Conservation (phyloP, 2,113 vertebrate species). For the Dromaius novaehollandiae region DNA sequence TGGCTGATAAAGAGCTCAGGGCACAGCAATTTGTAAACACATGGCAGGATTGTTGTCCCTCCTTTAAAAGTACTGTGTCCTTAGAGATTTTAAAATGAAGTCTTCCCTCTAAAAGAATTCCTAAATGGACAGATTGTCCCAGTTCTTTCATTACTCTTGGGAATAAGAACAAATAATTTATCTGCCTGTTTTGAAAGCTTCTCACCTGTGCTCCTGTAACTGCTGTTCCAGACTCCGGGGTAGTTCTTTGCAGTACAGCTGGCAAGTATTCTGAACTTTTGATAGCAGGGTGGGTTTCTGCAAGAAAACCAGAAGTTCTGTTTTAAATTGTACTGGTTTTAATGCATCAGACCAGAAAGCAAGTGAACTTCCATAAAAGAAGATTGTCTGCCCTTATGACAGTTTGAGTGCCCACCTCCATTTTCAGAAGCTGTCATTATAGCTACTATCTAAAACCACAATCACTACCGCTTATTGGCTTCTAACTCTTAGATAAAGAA, state of each 20-base stretch:
- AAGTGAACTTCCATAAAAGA: not conserved
- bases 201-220: slow-evolving; percentile 96
- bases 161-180: not conserved
- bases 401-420: not conserved
- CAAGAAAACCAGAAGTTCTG: slow-evolving; percentile 48
- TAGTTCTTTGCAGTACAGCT: slow-evolving; percentile 92
- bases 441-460: not conserved
- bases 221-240: slow-evolving; percentile 97
- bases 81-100: not conserved
- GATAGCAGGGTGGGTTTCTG: slow-evolving; percentile 86
- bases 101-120: not conserved
- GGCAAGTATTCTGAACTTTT: slow-evolving; percentile 90
- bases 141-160: not conserved
- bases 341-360: not conserved
- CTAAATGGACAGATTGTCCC: not conserved
- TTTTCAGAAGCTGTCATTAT: not conserved
- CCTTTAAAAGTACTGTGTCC: not conserved
- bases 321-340: not conserved
- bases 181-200: not conserved
- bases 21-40: not conserved
- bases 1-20: not conserved
- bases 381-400: not conserved
- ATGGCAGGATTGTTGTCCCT: not conserved
- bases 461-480: not conserved
- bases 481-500: not conserved